Evolutionary conservation across 2,113 vertebrate species (phyloP), one percentile per base, ranked within the genome.

Genomic region (Tamias sibiricus): DNA sequence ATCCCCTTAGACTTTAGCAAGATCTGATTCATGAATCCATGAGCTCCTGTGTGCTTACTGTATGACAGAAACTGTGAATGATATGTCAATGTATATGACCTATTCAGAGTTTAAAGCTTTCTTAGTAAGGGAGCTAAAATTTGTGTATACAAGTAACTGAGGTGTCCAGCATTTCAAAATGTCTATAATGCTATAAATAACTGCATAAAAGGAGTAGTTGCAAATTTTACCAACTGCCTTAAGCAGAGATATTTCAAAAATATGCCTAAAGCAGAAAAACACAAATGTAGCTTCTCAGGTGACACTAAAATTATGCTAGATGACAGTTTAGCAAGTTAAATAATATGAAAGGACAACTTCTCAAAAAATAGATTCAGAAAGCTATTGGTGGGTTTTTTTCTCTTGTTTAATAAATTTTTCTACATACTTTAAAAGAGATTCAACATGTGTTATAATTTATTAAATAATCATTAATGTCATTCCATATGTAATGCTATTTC

Each of bases 61-160:
- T 66, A 79, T 75, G 44, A n/a, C 76, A 94, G 76, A 83, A 81
- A 84, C 52, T 52, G 4, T 90, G 28, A 35, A 90, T 35, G 30
- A 72, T 52, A 83, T 28, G 47, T 26, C 74, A 35, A 62, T n/a
- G 30, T 76, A 14, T 28, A 9, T 72, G n/a, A 94, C 9, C 30
- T 13, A 68, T 47, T 57, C 68, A 79, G 75, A 91, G 37, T 40
- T 62, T 52, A 90, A 83, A 76, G 54, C 11, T 44, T 66, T 91
- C 92, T 90, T 76, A 95, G 28, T 77, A 80, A 87, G 37, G n/a
- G 88, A 79, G 47, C 57, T 69, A 84, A 96, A 91, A 54, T 59
- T 84, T 37, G 32, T 32, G 8, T 59, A 76, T 49, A 90, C 42
- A 68, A 82, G 19, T 72, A 91, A 87, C 44, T 57, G 47, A 84